A percentile compares a stretch with the other conserved stretches of the same genome.
Conservation (phyloP, 2,797 vertebrate species). For the Anguilla anguilla region DNA sequence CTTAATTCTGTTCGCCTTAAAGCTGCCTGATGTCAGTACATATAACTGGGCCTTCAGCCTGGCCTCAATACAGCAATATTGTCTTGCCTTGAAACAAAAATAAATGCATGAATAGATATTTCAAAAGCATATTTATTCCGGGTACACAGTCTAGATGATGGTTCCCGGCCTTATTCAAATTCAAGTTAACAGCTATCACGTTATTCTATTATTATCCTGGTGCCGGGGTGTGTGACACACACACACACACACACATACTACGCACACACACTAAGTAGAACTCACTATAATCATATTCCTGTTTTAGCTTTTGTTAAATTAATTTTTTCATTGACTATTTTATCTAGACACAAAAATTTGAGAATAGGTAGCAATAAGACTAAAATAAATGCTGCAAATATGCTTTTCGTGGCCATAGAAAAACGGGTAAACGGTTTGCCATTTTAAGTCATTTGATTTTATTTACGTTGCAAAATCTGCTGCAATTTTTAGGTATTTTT, state of each 20-base stretch:
- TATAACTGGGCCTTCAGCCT: constrained; percentile 1
- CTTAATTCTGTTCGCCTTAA: background rate
- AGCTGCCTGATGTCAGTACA: background rate
- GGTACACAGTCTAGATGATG: background rate
- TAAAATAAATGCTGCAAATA: too few relatives aligned
- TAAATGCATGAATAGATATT: background rate
- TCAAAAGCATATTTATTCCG: background rate
- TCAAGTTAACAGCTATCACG: background rate
- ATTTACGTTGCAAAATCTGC: background rate
- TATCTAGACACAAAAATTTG: too few relatives aligned
- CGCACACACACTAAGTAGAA: background rate
- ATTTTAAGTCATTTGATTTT: background rate
- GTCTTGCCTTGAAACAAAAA: background rate
- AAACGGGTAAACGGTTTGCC: too few relatives aligned
- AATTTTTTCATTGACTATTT: too few relatives aligned
- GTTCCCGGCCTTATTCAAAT: background rate
- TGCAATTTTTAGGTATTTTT: background rate
- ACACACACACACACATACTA: background rate
- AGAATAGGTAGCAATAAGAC: too few relatives aligned
- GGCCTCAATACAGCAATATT: background rate
- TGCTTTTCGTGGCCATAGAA: too few relatives aligned
- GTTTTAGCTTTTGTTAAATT: too few relatives aligned
- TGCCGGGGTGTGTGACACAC: background rate
- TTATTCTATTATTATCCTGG: background rate
- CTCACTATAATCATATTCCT: background rate